Conservation (phyloP, 2,888 invertebrate species). For the Pseudococcus jackbeardsleyi region DNA sequence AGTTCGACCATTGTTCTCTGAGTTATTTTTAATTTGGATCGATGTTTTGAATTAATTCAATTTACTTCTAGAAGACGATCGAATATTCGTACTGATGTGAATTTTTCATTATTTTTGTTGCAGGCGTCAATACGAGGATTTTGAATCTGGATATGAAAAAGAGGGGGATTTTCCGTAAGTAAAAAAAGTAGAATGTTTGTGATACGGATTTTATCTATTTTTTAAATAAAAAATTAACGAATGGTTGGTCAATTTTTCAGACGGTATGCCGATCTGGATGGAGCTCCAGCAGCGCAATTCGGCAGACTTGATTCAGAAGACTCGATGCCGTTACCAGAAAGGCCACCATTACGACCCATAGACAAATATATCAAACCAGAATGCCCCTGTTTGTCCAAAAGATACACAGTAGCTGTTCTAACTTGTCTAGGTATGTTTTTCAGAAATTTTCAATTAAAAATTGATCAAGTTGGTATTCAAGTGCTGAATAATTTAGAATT, state of each 20-base stretch:
- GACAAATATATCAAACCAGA: slow-evolving; percentile 90
- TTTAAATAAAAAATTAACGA: not conserved
- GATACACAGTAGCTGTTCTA: slow-evolving; percentile 88
- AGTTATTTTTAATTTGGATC: slow-evolving; percentile 2
- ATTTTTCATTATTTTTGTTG: not conserved
- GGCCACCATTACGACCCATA: slow-evolving; percentile 87
- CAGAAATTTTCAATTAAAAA: not conserved
- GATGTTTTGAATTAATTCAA: slow-evolving; percentile 27
- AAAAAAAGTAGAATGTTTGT: not conserved
- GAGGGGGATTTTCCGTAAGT: slow-evolving; percentile 56
- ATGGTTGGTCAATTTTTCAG: slow-evolving; percentile 8
- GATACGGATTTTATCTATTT: not conserved
- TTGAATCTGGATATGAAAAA: slow-evolving; percentile 59
- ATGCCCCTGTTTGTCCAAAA: slow-evolving; percentile 86
- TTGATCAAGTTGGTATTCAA: not conserved
- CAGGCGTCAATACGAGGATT: slow-evolving; percentile 54
- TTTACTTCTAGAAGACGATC: not conserved
- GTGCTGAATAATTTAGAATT: not conserved
- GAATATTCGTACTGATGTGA: not conserved
- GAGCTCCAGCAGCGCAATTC: slow-evolving; percentile 61
- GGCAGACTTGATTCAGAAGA: slow-evolving; percentile 70
- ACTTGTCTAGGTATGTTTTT: slow-evolving; percentile 78
- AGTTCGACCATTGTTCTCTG: not conserved
- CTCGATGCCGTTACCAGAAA: slow-evolving; percentile 85
- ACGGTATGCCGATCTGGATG: slow-evolving; percentile 59